A percentile compares a stretch with the other conserved stretches of the same genome.
phyloP scores from a whole-genome alignment of 2,113 vertebrate genomes.

The Atrichornis clamosus region DNA sequence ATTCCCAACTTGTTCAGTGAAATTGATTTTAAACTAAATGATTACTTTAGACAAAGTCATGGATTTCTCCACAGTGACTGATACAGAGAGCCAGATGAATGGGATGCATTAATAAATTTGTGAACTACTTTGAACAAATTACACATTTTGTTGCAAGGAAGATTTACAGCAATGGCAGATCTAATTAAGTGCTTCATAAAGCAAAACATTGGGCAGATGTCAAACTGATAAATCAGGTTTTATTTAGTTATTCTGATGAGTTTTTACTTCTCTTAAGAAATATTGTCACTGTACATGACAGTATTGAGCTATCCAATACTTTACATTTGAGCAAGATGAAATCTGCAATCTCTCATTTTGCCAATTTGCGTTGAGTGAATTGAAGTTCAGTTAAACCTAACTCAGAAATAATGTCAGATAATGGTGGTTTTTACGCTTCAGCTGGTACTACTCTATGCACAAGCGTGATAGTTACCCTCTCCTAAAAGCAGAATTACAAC shows the following conservation, averaged over 20 bases:
- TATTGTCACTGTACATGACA: background rate
- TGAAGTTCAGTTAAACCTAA: background rate
- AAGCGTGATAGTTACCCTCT: background rate
- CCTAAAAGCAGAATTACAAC: background rate
- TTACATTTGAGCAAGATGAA: background rate
- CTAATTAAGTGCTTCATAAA: conserved; percentile 9
- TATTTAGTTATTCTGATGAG: background rate
- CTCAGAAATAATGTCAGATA: background rate
- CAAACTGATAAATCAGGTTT: background rate
- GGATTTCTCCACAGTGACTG: background rate
- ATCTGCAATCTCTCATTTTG: background rate
- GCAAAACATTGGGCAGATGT: background rate
- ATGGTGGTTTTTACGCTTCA: background rate
- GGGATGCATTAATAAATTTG: background rate
- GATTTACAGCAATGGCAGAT: background rate
- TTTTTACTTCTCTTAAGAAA: background rate
- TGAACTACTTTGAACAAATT: background rate
- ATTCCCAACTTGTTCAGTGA: background rate
- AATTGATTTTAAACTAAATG: conserved; percentile 6
- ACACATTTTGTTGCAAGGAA: background rate
- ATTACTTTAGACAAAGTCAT: background rate
- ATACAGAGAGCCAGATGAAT: background rate
- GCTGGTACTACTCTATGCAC: background rate
- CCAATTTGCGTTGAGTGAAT: background rate
- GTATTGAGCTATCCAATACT: background rate